Conservation (phyloP, 2,888 invertebrate genomes). For the Nemotelus pantherinus region DNA sequence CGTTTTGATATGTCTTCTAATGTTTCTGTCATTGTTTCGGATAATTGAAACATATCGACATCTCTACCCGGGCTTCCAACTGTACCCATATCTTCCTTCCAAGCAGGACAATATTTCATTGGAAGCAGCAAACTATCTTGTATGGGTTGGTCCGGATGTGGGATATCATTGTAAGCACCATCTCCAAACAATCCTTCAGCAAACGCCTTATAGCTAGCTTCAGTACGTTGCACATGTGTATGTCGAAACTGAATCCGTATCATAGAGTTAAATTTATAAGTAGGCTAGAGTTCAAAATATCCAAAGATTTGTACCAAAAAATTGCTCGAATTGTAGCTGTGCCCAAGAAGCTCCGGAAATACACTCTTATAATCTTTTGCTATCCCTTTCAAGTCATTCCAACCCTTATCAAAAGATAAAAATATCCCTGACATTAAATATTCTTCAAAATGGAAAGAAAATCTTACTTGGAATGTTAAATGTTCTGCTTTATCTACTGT, state of each 20-base stretch:
- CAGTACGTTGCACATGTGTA: slow-evolving; percentile 70
- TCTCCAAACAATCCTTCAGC: slow-evolving; percentile 68
- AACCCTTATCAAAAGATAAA: slow-evolving; percentile 62
- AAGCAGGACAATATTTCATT: slow-evolving; percentile 72
- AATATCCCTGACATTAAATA: background rate
- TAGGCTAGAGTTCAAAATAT: background rate
- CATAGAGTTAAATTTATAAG: background rate
- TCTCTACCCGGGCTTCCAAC: slow-evolving; percentile 65
- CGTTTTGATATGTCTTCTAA: slow-evolving; percentile 66
- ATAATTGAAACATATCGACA: slow-evolving; percentile 56
- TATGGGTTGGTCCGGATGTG: slow-evolving; percentile 52
- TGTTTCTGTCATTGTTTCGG: slow-evolving; percentile 62
- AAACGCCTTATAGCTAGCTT: slow-evolving; percentile 71
- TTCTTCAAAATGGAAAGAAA: background rate
- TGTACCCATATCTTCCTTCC: slow-evolving; percentile 68
- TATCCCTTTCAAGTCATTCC: slow-evolving; percentile 73
- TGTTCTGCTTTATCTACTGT: slow-evolving; percentile 69
- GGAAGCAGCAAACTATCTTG: slow-evolving; percentile 68
- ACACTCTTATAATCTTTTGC: slow-evolving; percentile 74
- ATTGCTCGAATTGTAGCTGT: slow-evolving; percentile 66
- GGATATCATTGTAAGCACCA: slow-evolving; percentile 55
- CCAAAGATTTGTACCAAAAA: slow-evolving; percentile 67
- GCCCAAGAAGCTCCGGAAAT: slow-evolving; percentile 71
- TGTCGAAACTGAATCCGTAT: slow-evolving; percentile 68
- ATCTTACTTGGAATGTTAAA: slow-evolving; percentile 66